Evolutionary conservation across 2,113 vertebrate genomes (phyloP).

Genomic region (Phylloscopus trochilus): DNA sequence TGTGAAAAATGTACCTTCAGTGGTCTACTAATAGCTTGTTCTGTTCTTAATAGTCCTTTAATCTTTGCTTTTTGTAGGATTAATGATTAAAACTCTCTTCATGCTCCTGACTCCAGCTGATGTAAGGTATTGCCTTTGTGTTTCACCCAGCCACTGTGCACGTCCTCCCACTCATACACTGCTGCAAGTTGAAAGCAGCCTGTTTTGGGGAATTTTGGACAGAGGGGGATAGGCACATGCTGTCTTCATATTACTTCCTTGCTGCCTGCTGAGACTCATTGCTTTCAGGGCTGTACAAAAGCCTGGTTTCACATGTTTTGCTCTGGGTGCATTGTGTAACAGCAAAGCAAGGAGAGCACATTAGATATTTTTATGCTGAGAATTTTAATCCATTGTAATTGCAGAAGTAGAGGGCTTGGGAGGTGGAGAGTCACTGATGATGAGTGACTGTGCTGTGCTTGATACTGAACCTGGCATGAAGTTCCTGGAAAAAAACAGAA

Average conservation of each 20-base stretch:
- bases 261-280: background rate
- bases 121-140: background rate
- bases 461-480: background rate
- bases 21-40: background rate
- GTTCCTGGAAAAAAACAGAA: background rate
- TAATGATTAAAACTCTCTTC: background rate
- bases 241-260: background rate
- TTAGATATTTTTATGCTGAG: background rate
- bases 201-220: background rate
- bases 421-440: background rate
- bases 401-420: background rate
- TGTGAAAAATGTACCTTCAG: background rate
- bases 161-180: background rate
- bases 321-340: background rate
- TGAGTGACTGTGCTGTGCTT: background rate
- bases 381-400: constrained; percentile 10
- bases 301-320: background rate
- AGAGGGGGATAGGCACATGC: background rate
- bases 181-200: background rate
- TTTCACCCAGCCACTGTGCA: background rate
- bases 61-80: background rate
- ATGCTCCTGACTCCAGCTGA: background rate
- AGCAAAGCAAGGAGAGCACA: background rate
- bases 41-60: background rate
- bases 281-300: background rate